Conservation (phyloP, 2,113 vertebrate species). For the Mus pahari region DNA sequence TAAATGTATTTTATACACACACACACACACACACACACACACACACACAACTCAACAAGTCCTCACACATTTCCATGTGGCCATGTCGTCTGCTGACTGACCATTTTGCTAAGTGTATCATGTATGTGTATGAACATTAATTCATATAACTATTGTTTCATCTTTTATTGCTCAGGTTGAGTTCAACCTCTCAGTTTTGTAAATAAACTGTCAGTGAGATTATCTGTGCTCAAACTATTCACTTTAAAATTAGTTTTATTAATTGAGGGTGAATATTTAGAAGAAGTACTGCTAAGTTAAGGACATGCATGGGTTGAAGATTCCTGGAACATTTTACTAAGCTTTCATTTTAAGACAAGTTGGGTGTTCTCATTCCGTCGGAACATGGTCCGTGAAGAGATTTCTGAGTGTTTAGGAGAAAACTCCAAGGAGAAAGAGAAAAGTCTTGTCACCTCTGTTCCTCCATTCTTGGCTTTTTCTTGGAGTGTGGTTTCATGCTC, state of each 20-base stretch:
- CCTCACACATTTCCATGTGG: not conserved
- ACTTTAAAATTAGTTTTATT: slow-evolving; percentile 30
- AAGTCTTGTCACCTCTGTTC: not conserved
- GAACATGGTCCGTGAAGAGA: not conserved
- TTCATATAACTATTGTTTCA: not conserved
- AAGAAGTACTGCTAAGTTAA: not conserved
- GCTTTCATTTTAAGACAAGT: not conserved
- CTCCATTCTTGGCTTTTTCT: not conserved
- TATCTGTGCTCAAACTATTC: slow-evolving; percentile 12
- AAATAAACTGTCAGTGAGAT: not conserved
- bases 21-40: not conserved
- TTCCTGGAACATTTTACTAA: not conserved
- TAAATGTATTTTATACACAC: not conserved
- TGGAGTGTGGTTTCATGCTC: not conserved
- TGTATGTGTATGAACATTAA: not conserved
- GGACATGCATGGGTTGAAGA: not conserved
- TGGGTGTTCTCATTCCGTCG: not conserved
- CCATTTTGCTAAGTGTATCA: not conserved
- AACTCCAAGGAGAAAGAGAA: not conserved
- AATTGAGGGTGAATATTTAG: not conserved
- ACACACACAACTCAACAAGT: not conserved
- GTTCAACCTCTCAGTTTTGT: not conserved
- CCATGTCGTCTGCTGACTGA: not conserved
- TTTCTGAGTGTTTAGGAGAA: not conserved
- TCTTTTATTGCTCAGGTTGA: not conserved